phyloP scores from a whole-genome alignment of 2,797 vertebrate species.

The Lutjanus argentimaculatus region DNA sequence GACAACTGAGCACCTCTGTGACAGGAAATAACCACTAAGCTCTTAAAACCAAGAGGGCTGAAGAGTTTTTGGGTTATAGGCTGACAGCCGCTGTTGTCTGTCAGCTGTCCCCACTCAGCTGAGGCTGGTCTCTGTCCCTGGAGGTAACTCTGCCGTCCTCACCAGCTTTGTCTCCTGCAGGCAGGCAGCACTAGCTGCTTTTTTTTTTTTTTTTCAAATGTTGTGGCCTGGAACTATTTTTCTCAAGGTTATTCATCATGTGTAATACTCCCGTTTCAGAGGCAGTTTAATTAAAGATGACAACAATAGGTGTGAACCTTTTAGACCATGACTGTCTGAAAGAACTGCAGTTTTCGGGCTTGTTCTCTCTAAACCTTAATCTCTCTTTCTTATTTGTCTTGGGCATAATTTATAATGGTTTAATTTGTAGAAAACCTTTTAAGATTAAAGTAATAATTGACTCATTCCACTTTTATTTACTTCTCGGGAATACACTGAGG shows the following conservation, averaged over 20 bases:
- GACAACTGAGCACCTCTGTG: conserved; percentile 61
- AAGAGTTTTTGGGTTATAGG: conserved; percentile 49
- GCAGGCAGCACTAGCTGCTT: conserved; percentile 28
- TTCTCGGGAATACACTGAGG: too few species aligned
- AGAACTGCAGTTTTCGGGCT: background rate
- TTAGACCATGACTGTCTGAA: conserved; percentile 16
- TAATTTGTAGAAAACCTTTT: background rate
- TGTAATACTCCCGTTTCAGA: conserved; percentile 33
- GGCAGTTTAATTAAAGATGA: conserved; percentile 49
- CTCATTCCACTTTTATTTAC: too few species aligned
- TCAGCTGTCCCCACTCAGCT: conserved; percentile 48
- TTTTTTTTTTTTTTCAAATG: conserved; percentile 5
- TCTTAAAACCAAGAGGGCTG: conserved; percentile 56
- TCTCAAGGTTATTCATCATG: conserved; percentile 50
- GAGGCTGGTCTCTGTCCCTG: conserved; percentile 27
- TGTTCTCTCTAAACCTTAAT: background rate
- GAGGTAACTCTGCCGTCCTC: conserved; percentile 26
- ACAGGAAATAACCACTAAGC: conserved; percentile 63
- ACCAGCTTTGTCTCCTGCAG: conserved; percentile 34
- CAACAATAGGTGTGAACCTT: conserved; percentile 30
- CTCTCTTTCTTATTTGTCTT: background rate
- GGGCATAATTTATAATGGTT: background rate
- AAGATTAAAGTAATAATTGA: background rate
- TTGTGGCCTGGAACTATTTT: conserved; percentile 28
- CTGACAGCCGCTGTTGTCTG: conserved; percentile 46